Evolutionary conservation across 2,888 invertebrate species (phyloP).

Genomic region (Dryocosmus kuriphilus): DNA sequence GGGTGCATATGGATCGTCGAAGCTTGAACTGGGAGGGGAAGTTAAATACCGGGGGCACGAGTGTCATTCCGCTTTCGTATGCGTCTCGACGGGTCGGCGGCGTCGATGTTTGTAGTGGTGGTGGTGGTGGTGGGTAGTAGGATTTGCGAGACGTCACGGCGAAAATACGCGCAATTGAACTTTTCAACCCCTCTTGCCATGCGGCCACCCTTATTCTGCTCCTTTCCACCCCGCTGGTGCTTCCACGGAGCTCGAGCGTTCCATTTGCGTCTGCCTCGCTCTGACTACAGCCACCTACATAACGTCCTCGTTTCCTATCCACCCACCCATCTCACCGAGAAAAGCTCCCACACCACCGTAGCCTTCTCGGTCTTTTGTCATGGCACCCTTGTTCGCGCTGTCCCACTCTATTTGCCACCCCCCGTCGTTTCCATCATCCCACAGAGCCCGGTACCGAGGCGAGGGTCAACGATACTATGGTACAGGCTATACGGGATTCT

Average conservation of each 20-base stretch:
- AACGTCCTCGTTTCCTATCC: slow-evolving; percentile 55
- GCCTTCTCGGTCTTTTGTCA: slow-evolving; percentile 73
- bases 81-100: slow-evolving; percentile 33
- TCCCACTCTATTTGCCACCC: slow-evolving; percentile 73
- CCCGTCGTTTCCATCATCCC: slow-evolving; percentile 67
- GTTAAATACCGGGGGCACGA: slow-evolving; percentile 57
- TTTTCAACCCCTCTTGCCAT: slow-evolving; percentile 74
- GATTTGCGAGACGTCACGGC: slow-evolving; percentile 75
- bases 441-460: slow-evolving; percentile 61
- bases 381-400: slow-evolving; percentile 74
- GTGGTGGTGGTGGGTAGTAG: slow-evolving; percentile 64
- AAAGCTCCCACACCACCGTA: slow-evolving; percentile 45
- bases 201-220: slow-evolving; percentile 55
- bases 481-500: neutral
- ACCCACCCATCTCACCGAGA: slow-evolving; percentile 40
- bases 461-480: slow-evolving; percentile 4
- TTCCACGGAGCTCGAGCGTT: slow-evolving; percentile 44
- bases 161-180: slow-evolving; percentile 78
- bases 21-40: slow-evolving; percentile 52
- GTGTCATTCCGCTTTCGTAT: slow-evolving; percentile 64
- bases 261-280: slow-evolving; percentile 63
- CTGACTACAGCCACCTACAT: slow-evolving; percentile 61
- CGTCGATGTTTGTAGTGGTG: slow-evolving; percentile 43
- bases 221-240: slow-evolving; percentile 45
- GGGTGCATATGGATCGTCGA: slow-evolving; percentile 53